Conservation (phyloP, 2,888 invertebrate genomes). For the Philaethria dido region DNA sequence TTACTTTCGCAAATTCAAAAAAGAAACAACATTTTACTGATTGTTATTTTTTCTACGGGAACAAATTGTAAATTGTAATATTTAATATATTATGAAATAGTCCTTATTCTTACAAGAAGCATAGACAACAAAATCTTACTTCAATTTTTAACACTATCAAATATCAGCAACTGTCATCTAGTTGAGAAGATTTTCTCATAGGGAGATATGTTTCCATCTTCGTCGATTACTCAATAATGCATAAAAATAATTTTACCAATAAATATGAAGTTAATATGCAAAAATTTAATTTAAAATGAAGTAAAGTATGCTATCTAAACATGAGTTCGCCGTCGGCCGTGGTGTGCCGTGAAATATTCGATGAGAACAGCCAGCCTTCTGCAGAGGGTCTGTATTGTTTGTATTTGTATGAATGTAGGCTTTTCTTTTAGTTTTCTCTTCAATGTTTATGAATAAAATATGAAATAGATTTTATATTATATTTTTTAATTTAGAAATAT, state of each 20-base stretch:
- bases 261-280: slow-evolving; percentile 24
- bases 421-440: slow-evolving; percentile 8
- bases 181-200: slow-evolving; percentile 42
- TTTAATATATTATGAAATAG: no score
- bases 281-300: slow-evolving; percentile 50
- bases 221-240: slow-evolving; percentile 42
- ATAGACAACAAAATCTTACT: slow-evolving; percentile 1
- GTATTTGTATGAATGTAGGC: slow-evolving; percentile 38
- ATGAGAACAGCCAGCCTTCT: slow-evolving; percentile 92
- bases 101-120: background rate
- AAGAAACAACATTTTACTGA: no score
- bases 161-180: slow-evolving; percentile 25
- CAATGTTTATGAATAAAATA: background rate
- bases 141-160: slow-evolving; percentile 26
- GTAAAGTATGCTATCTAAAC: slow-evolving; percentile 56
- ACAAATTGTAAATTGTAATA: no score
- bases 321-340: slow-evolving; percentile 82
- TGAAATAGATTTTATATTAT: background rate
- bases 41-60: no score
- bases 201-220: slow-evolving; percentile 26
- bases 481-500: background rate
- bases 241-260: slow-evolving; percentile 29
- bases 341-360: slow-evolving; percentile 93
- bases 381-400: slow-evolving; percentile 87
- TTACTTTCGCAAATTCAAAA: no score